These are phyloP conservation scores for Myiagra hebetior DNA, from an alignment of 2,113 vertebrate species.

Conservation along the genomic window DNA sequence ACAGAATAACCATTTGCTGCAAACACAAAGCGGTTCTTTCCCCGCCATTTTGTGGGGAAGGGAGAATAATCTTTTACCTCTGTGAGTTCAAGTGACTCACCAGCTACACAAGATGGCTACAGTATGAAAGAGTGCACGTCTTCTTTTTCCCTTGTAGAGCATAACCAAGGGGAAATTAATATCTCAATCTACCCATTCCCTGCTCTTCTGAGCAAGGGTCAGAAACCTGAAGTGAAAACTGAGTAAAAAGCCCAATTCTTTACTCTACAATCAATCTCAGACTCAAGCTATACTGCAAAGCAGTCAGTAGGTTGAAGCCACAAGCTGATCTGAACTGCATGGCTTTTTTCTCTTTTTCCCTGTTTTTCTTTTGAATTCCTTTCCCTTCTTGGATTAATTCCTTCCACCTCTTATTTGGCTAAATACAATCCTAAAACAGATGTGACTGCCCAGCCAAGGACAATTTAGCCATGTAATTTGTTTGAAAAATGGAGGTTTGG, in stretches of 20 bases:
- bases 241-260: not conserved
- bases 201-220: not conserved
- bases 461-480: conserved; percentile 64
- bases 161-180: not conserved
- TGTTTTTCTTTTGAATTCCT: not conserved
- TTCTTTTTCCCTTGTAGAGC: not conserved
- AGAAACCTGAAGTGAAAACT: conserved; percentile 1
- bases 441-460: conserved; percentile 43
- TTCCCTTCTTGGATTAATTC: not conserved
- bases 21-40: not conserved
- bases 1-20: not conserved
- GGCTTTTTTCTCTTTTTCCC: not conserved
- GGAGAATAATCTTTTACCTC: not conserved
- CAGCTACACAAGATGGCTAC: not conserved
- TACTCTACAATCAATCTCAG: not conserved
- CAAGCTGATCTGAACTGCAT: not conserved
- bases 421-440: conserved; percentile 26
- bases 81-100: not conserved
- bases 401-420: conserved; percentile 39
- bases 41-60: not conserved
- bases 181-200: not conserved
- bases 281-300: not conserved
- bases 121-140: not conserved
- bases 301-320: not conserved
- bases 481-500: conserved; percentile 54